A percentile compares a stretch with the other conserved stretches of the same genome.
These are phyloP conservation scores for Crotalus helleri DNA, from an alignment of 2,113 vertebrate genomes.

Conservation along the genomic window DNA sequence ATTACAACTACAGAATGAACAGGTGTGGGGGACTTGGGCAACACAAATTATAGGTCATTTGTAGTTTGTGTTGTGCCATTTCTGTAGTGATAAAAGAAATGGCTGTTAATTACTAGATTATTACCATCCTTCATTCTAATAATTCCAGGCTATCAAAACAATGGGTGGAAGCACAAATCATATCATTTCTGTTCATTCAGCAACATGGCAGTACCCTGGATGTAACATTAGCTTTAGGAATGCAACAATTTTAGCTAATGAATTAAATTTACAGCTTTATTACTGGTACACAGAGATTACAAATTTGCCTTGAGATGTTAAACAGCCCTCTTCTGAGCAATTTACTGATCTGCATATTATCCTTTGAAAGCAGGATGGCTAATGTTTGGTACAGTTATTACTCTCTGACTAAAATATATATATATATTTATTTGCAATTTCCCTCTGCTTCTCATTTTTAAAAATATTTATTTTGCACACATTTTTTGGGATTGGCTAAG, in stretches of 20 bases:
- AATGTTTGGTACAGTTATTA: constrained; percentile 45
- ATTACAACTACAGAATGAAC: constrained; percentile 55
- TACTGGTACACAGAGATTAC: constrained; percentile 40
- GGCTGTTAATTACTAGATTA: constrained; percentile 62
- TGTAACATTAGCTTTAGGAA: neutral
- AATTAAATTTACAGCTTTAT: constrained; percentile 36
- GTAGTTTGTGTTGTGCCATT: constrained; percentile 54
- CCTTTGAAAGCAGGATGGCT: constrained; percentile 43
- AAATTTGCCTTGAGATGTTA: constrained; percentile 48
- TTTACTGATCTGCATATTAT: constrained; percentile 4
- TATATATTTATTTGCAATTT: neutral
- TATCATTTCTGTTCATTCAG: constrained; percentile 50
- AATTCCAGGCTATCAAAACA: constrained; percentile 60
- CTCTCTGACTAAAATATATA: constrained; percentile 9
- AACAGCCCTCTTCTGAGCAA: constrained; percentile 28
- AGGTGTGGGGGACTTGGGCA: constrained; percentile 44
- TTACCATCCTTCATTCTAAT: constrained; percentile 63
- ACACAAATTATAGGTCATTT: constrained; percentile 59
- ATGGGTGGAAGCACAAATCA: constrained; percentile 47
- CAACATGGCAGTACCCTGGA: constrained; percentile 51
- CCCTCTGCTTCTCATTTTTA: neutral
- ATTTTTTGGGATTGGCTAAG: neutral
- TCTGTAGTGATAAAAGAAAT: constrained; percentile 61
- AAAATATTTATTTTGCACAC: neutral
- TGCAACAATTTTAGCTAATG: constrained; percentile 33